Conservation (phyloP, 2,888 invertebrate species). For the Dyspetes luteomarginatus region DNA sequence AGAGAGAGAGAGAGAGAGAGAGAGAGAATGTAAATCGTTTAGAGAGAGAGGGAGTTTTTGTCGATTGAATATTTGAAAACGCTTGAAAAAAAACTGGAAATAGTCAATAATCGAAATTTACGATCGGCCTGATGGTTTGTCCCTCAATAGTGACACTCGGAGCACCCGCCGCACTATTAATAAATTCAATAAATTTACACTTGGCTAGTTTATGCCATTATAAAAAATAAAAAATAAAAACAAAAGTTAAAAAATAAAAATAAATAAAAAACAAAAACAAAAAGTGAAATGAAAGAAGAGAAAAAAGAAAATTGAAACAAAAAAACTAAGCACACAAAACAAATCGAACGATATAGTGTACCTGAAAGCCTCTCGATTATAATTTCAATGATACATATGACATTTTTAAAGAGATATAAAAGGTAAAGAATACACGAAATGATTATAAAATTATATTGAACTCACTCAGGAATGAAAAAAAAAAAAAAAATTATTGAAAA, state of each 20-base stretch:
- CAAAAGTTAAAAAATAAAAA: neutral
- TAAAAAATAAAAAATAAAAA: neutral
- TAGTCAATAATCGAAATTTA: slow-evolving; percentile 46
- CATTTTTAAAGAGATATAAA: slow-evolving; percentile 4
- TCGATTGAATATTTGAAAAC: slow-evolving; percentile 11
- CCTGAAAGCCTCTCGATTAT: slow-evolving; percentile 78
- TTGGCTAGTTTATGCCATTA: neutral
- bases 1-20: no score
- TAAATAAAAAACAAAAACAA: neutral
- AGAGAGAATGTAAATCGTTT: no score
- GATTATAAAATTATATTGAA: slow-evolving; percentile 63
- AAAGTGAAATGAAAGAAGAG: slow-evolving; percentile 8
- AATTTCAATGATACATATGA: slow-evolving; percentile 69
- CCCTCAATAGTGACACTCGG: neutral
- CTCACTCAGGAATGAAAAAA: slow-evolving; percentile 77
- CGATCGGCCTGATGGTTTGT: slow-evolving; percentile 7
- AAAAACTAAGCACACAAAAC: no score
- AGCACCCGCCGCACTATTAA: neutral
- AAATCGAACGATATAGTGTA: slow-evolving; percentile 71
- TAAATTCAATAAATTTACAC: neutral
- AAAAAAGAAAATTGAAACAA: neutral
- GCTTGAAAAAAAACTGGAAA: slow-evolving; percentile 11
- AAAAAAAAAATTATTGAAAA: neutral
- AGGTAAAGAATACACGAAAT: slow-evolving; percentile 27
- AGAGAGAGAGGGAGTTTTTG: no score